A percentile compares a stretch with the other conserved stretches of the same genome.
Evolutionary conservation across 2,797 vertebrate genomes (phyloP).

Genomic region (Cephalopachus bancanus): DNA sequence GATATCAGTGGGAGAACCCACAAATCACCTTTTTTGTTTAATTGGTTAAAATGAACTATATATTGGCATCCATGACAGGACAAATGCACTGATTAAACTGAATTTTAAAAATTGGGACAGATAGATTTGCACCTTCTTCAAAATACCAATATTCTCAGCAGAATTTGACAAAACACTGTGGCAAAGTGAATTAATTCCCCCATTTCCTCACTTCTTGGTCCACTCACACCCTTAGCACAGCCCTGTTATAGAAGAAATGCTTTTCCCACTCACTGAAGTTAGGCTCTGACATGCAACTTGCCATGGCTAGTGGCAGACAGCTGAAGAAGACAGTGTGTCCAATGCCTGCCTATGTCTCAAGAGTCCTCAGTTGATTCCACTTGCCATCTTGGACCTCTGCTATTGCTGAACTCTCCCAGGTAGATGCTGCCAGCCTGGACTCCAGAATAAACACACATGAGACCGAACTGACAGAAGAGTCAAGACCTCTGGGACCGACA

Average conservation of each 20-base stretch:
- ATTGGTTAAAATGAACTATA: constrained; percentile 40
- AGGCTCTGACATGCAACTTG: not conserved
- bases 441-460: not conserved
- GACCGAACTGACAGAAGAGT: not conserved
- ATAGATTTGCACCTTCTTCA: constrained; percentile 10
- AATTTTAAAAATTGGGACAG: not conserved
- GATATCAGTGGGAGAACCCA: not conserved
- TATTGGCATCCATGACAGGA: constrained; percentile 2
- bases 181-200: not conserved
- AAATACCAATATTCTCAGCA: constrained; percentile 39
- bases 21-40: not conserved
- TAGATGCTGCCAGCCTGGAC: not conserved
- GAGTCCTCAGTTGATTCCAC: not conserved
- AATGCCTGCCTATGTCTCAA: not conserved
- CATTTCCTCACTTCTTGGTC: not conserved
- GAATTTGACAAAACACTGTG: not conserved
- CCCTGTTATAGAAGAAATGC: not conserved
- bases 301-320: not conserved
- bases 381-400: not conserved
- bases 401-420: not conserved
- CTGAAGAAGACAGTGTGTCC: not conserved
- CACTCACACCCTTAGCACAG: not conserved
- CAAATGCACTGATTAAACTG: not conserved
- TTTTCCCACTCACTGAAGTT: not conserved
- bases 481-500: not conserved